Conservation (phyloP, 2,888 invertebrate genomes). For the Tromatobia lineatoria region DNA sequence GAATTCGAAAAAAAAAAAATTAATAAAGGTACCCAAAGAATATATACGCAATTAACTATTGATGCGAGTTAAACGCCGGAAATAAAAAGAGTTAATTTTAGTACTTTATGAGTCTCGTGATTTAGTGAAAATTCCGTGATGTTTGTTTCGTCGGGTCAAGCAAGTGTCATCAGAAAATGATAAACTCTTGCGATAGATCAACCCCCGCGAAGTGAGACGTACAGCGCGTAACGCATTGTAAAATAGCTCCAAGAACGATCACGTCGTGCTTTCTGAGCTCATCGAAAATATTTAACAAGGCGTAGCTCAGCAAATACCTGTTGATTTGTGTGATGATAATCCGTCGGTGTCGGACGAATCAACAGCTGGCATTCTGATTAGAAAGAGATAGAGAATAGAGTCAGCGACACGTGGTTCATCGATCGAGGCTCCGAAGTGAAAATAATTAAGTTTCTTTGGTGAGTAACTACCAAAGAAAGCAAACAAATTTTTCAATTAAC, state of each 20-base stretch:
- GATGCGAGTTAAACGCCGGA: background rate
- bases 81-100: constrained; percentile 2
- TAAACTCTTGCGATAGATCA: constrained; percentile 50
- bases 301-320: background rate
- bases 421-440: background rate
- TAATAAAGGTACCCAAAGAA: no score
- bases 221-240: background rate
- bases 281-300: background rate
- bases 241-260: constrained; percentile 4
- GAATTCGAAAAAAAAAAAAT: no score
- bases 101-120: background rate
- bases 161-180: constrained; percentile 37
- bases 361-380: constrained; percentile 6
- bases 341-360: background rate
- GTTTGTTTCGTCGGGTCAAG: constrained; percentile 37
- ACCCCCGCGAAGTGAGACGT: constrained; percentile 29
- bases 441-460: constrained; percentile 20
- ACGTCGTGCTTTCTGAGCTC: background rate
- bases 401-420: constrained; percentile 35
- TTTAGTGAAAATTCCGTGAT: background rate
- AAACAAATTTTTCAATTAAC: background rate
- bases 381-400: constrained; percentile 5
- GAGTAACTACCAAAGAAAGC: constrained; percentile 2
- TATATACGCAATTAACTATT: no score
- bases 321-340: background rate